Evolutionary conservation across 2,888 invertebrate genomes (phyloP).

Genomic region (Mythimna ferrago): DNA sequence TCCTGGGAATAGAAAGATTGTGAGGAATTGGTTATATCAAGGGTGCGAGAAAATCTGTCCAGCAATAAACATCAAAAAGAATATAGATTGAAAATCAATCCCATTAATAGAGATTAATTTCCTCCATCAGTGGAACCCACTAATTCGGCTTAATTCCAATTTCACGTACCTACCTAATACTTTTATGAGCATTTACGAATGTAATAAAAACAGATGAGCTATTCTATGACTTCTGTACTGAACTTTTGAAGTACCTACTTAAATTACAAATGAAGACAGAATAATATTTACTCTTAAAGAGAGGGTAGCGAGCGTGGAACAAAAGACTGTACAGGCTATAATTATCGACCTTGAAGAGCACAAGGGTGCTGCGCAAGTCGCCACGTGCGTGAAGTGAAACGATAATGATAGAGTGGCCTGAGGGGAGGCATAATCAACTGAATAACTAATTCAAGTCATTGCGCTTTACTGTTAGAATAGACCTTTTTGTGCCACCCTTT

Average conservation of each 20-base stretch:
- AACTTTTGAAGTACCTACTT: constrained; percentile 19
- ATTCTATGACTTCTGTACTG: constrained; percentile 14
- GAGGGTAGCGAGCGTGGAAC: constrained; percentile 71
- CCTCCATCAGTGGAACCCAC: background rate
- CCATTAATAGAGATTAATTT: background rate
- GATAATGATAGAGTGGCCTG: constrained; percentile 89
- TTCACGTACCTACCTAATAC: background rate
- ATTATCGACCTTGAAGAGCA: constrained; percentile 87
- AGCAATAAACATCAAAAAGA: background rate
- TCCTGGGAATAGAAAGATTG: background rate
- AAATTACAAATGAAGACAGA: constrained; percentile 53
- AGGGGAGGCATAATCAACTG: constrained; percentile 88
- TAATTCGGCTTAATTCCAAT: background rate
- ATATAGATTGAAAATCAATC: background rate
- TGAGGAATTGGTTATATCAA: background rate
- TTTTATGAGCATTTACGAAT: background rate
- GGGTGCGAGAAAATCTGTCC: background rate
- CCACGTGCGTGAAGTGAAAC: constrained; percentile 87
- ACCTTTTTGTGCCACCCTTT: constrained; percentile 84
- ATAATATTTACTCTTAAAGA: constrained; percentile 69
- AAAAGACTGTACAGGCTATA: constrained; percentile 79
- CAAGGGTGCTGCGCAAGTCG: constrained; percentile 81
- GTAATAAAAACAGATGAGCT: constrained; percentile 3
- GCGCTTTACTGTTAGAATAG: constrained; percentile 83
- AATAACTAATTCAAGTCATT: constrained; percentile 90